Base-by-base conservation (phyloP, 2,797 vertebrate species). In the Parauchenoglanis punctatus region DNA sequence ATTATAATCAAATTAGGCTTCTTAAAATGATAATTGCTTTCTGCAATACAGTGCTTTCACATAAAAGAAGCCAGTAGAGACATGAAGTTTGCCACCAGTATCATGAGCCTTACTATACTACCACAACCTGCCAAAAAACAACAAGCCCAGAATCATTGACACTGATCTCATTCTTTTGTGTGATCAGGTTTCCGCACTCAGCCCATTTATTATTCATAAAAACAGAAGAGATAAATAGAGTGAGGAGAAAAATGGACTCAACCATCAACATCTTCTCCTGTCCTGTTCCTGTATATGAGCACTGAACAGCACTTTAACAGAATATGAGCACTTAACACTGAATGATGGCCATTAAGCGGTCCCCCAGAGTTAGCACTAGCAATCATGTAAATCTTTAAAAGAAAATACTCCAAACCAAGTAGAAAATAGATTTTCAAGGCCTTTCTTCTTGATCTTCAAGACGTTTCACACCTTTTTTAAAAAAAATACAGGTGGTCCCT, bases 191-290 rank as follows among this genome's bases (percentile, higher is more conserved):
- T 90, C 90, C 44, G 83, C 89, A 90, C 81, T 86, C 81, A 87
- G 58, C 83, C 20, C 85, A 92, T 91, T 88, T 87, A 89, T 91
- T 91, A 91, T 82, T 89, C 73, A 93, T 13, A 87, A 89, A 91
- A 85, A 78, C 1, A 56, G 2, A 82, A 85, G 80, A 78, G 65
- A 84, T 18, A 7, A 73, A 87, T 28, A 61, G 31, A 78, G n/a
- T 31, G 83, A 75, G 61, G 80, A 76, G 10, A 59, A 88, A 88
- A 81, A 40, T 83, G 13, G 61, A 84, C 83, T 67, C 25, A 52
- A 86, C 85, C 58, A 86, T 35, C 65, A 72, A 80, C 73, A 61
- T 78, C 10, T 68, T 86, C 84, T 80, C 35, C 46, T 80, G 46
- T 28, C n/a, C 44, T 3, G 40, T 11, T 31, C n/a, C 63, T 54